These are phyloP conservation scores for Nestor notabilis DNA, from an alignment of 2,113 vertebrate genomes.

Conservation along the genomic window DNA sequence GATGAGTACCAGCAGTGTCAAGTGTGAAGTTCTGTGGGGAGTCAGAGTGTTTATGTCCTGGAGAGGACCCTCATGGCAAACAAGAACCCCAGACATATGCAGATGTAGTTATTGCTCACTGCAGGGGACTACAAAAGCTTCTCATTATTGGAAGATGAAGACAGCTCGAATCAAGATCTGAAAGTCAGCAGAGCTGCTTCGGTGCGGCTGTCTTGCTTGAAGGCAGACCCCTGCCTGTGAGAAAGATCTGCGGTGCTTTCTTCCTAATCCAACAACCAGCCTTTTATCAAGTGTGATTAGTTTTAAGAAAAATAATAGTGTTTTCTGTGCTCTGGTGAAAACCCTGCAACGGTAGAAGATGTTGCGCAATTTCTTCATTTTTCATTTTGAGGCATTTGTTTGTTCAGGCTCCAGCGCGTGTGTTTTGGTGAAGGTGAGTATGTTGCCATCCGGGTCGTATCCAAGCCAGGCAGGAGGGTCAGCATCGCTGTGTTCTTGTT, in stretches of 20 bases:
- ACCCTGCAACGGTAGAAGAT: not conserved
- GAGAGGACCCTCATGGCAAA: not conserved
- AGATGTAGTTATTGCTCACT: not conserved
- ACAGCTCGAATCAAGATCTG: not conserved
- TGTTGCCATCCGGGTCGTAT: slow-evolving; percentile 30
- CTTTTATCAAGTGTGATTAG: slow-evolving; percentile 20
- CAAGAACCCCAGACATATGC: not conserved
- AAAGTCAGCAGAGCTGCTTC: not conserved
- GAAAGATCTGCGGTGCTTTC: not conserved
- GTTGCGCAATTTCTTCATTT: not conserved
- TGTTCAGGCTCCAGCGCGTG: not conserved
- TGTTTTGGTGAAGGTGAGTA: not conserved
- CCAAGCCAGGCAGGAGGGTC: slow-evolving; percentile 73
- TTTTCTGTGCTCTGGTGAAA: not conserved
- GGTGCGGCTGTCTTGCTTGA: not conserved
- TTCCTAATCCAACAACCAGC: not conserved
- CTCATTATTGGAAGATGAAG: not conserved
- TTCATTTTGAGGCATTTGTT: not conserved
- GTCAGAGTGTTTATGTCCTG: not conserved
- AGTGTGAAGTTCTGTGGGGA: not conserved
- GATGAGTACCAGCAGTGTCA: not conserved
- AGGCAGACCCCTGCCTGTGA: not conserved
- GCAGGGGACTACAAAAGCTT: not conserved
- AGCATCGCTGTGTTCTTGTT: slow-evolving; percentile 73
- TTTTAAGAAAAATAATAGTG: not conserved